These are phyloP conservation scores for Ovis canadensis DNA, from an alignment of 2,113 vertebrate species.

Conservation along the genomic window DNA sequence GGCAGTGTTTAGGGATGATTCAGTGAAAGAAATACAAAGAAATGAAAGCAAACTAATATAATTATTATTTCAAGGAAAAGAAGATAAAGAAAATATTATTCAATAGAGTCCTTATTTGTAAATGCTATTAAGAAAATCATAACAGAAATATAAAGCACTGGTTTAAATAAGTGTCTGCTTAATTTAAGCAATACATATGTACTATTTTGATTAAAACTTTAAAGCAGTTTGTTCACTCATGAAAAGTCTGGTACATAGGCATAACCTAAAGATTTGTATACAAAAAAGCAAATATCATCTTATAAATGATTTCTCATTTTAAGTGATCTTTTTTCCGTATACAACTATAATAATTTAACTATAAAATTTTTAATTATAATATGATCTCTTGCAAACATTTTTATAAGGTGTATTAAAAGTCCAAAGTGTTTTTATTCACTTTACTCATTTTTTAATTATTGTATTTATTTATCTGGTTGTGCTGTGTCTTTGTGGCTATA, in stretches of 20 bases:
- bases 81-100: not conserved
- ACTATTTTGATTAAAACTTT: not conserved
- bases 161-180: not conserved
- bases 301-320: not conserved
- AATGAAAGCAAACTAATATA: not conserved
- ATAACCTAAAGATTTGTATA: not conserved
- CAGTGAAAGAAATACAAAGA: not conserved
- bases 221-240: not conserved
- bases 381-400: not conserved
- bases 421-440: not conserved
- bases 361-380: not conserved
- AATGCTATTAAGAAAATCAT: not conserved
- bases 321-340: not conserved
- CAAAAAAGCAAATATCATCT: not conserved
- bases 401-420: not conserved
- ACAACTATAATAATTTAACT: not conserved
- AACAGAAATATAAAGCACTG: not conserved
- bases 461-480: not conserved
- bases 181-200: not conserved
- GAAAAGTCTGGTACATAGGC: not conserved
- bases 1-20: not conserved
- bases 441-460: not conserved
- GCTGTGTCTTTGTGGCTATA: not conserved
- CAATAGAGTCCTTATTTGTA: not conserved
- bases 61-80: constrained; percentile 1